Conservation (phyloP, 2,888 invertebrate species). For the Philopedon plagiatum region DNA sequence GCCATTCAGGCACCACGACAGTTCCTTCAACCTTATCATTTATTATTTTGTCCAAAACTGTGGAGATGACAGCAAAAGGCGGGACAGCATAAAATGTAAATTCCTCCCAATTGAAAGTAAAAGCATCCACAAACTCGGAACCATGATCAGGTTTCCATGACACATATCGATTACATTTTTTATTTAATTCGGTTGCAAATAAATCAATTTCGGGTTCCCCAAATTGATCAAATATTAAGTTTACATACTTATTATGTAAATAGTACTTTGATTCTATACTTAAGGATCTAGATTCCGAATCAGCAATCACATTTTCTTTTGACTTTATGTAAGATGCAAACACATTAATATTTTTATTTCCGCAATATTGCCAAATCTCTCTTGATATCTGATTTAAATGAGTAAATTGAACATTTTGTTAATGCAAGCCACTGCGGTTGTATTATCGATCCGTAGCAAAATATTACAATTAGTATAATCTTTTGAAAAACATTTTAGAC, state of each 20-base stretch:
- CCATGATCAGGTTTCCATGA: conserved; percentile 4
- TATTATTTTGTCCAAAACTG: not conserved
- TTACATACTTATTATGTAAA: not conserved
- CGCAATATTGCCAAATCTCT: conserved; percentile 33
- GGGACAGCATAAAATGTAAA: not conserved
- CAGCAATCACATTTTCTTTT: conserved; percentile 13
- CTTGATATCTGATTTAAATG: conserved; percentile 23
- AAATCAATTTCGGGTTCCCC: not conserved
- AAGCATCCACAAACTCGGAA: not conserved
- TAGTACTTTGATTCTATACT: conserved; percentile 10
- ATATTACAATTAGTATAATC: conserved; percentile 17
- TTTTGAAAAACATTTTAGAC: conserved; percentile 32
- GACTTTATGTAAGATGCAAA: conserved; percentile 4
- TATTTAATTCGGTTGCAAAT: conserved; percentile 8
- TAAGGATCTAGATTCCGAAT: conserved; percentile 10
- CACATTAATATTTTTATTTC: conserved; percentile 27
- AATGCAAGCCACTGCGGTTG: conserved; percentile 39
- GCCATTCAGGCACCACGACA: not conserved
- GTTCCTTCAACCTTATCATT: not conserved
- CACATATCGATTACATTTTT: not conserved
- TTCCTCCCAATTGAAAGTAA: not conserved
- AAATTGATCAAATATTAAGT: not conserved
- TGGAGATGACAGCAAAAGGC: not conserved
- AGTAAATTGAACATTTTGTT: conserved; percentile 24
- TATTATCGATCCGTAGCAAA: conserved; percentile 36